Base-by-base conservation (phyloP, 2,113 vertebrate species). In the Paedocypris sp. region DNA sequence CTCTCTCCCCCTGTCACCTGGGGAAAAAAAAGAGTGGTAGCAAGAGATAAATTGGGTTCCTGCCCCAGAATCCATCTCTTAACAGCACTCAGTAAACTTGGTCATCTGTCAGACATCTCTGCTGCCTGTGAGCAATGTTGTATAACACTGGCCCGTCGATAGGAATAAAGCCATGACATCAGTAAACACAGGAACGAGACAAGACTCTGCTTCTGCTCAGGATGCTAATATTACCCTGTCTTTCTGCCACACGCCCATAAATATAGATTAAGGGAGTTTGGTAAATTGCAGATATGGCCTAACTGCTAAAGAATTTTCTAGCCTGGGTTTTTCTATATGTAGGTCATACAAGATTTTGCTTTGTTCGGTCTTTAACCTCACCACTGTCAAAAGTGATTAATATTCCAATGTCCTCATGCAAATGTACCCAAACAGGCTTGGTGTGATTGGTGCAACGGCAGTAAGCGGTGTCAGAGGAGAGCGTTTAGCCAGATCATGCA, bases 371-470 rank as follows among this genome's bases (percentile, higher is more conserved):
- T 69, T 64, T 73, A 28, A 78, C 74, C 69, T 60, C 72, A 49
- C 32, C 35, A 66, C 77, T 82, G 79, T 83, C 82, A 82, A 64
- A 79, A 66, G 59, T 82, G 80, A 86, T 81, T 81, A 81, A 82
- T 86, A 80, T 77, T 65, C 71, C 78, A 80, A 80, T 78, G 77
- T 70, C 67, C 39, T 28, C 70, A 78, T 85, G 82, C 80, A 78
- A 83, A 84, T 83, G 64, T 69, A 65, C 72, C 48, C 62, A 68
- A 76, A 74, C 62, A 64, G 74, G 68, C 58, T 66, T 52, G 69
- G 60, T 16, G 31, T 43, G 53, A 66, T 69, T 50, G 18, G 65
- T 66, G 67, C 59, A 74, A 78, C 74, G 81, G 73, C 74, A 71
- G 62, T 79, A 81, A 80, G 75, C 70, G 64, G 53, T 70, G 75